A percentile compares a stretch with the other conserved stretches of the same genome.
Conservation (phyloP, 2,888 invertebrate species). For the Troilus luridus region DNA sequence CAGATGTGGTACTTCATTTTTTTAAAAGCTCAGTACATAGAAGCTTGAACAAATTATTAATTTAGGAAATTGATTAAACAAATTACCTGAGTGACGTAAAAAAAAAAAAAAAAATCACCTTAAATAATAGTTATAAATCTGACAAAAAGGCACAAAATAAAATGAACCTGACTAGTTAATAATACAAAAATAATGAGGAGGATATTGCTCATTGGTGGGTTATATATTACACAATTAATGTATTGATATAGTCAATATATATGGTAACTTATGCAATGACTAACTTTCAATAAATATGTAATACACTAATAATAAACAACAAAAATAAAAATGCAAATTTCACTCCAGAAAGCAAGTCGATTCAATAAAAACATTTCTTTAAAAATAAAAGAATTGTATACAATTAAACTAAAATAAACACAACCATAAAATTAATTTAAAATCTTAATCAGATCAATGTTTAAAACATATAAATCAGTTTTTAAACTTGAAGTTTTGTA, state of each 20-base stretch:
- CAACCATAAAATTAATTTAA: background rate
- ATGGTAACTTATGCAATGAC: background rate
- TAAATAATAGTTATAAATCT: background rate
- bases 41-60: background rate
- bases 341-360: background rate
- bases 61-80: background rate
- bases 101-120: conserved; percentile 1
- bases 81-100: background rate
- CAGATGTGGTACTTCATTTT: background rate
- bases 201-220: background rate
- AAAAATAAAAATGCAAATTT: background rate
- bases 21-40: background rate
- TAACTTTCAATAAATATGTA: background rate
- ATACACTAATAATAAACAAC: background rate
- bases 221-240: background rate
- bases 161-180: background rate
- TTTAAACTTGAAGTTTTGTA: background rate
- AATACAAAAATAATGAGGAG: background rate
- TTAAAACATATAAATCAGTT: background rate
- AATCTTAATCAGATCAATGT: background rate
- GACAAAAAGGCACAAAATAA: background rate
- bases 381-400: background rate
- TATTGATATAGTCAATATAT: background rate
- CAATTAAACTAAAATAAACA: background rate
- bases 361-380: background rate